phyloP scores from a whole-genome alignment of 2,888 invertebrate species.

The Dryococelus australis region DNA sequence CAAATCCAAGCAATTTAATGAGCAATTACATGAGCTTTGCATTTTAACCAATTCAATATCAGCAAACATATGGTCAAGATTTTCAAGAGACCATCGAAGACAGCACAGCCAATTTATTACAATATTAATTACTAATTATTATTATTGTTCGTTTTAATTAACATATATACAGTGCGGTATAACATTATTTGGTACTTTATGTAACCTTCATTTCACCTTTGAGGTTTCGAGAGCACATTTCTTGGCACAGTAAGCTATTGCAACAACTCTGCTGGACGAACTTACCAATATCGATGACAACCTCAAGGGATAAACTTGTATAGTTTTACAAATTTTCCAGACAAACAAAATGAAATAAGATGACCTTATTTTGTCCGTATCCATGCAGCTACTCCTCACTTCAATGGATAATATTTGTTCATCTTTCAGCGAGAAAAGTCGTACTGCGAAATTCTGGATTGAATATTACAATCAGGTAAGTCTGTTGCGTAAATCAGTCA shows the following conservation, averaged over 20 bases:
- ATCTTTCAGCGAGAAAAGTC: too few relatives aligned
- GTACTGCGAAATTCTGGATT: too few relatives aligned
- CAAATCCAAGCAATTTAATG: too few relatives aligned
- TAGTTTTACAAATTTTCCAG: neutral
- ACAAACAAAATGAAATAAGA: neutral
- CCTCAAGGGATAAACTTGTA: too few relatives aligned
- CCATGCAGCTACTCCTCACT: neutral
- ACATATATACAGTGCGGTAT: neutral
- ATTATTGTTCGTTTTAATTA: neutral
- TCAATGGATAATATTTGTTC: too few relatives aligned
- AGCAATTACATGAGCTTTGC: too few relatives aligned
- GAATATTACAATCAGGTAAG: too few relatives aligned
- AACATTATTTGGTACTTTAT: neutral
- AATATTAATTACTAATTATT: neutral
- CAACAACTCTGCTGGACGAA: neutral
- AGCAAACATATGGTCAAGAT: neutral
- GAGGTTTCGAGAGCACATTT: neutral
- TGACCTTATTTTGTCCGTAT: neutral
- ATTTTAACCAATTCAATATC: neutral
- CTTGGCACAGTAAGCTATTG: conserved; percentile 1
- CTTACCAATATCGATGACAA: neutral
- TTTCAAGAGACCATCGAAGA: neutral
- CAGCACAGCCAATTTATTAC: neutral
- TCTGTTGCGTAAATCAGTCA: too few relatives aligned
- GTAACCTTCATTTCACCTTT: neutral